A percentile compares a stretch with the other conserved stretches of the same genome.
phyloP scores from a whole-genome alignment of 2,888 invertebrate genomes.

The Drosophila kokeensis region DNA sequence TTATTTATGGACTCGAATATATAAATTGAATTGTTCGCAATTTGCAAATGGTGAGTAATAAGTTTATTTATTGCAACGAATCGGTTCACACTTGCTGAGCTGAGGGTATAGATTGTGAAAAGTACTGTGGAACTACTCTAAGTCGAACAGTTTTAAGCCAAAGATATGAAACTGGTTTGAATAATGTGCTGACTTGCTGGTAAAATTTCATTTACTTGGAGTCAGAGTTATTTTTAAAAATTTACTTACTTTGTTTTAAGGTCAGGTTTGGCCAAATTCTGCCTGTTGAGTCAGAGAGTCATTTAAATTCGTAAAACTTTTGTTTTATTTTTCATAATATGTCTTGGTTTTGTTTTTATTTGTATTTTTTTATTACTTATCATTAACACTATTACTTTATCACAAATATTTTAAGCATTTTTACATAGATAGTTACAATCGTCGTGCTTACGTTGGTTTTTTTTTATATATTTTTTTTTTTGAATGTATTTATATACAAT shows the following conservation, averaged over 20 bases:
- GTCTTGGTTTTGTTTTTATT: slow-evolving; percentile 53
- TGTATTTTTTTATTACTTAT: slow-evolving; percentile 72
- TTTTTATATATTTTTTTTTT: slow-evolving; percentile 4
- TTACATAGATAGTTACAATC: slow-evolving; percentile 81
- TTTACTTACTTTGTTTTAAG: background rate
- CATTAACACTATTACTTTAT: slow-evolving; percentile 80
- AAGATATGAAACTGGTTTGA: background rate
- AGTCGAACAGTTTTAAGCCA: background rate
- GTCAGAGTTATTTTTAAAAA: background rate
- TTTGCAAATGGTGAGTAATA: background rate
- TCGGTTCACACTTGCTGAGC: background rate
- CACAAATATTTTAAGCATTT: slow-evolving; percentile 82
- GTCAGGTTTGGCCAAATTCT: background rate
- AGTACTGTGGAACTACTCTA: background rate
- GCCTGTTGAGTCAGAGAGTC: background rate
- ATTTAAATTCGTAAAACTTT: background rate
- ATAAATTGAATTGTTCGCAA: background rate
- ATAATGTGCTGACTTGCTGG: background rate
- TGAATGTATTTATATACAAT: slow-evolving; percentile 57
- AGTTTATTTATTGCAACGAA: background rate
- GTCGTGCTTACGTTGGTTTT: slow-evolving; percentile 48
- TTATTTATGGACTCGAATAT: background rate
- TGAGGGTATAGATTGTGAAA: background rate
- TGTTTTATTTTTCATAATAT: slow-evolving; percentile 59
- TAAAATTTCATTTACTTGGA: background rate